phyloP scores from a whole-genome alignment of 2,888 invertebrate genomes.

The Therioaphis trifolii region DNA sequence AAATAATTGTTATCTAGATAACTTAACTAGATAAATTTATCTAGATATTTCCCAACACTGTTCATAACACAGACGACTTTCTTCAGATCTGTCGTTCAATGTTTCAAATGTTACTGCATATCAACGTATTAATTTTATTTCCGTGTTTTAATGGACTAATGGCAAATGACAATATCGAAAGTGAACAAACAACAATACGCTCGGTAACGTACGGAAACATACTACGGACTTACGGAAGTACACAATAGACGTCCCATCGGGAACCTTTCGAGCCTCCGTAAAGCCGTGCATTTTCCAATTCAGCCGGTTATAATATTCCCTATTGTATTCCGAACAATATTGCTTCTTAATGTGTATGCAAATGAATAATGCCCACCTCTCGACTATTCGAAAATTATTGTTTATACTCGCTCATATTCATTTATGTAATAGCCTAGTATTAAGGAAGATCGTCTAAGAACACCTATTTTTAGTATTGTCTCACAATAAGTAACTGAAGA shows the following conservation, averaged over 20 bases:
- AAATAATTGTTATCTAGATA: too few species aligned
- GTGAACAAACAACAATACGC: neutral
- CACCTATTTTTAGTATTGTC: neutral
- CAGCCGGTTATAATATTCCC: conserved; percentile 7
- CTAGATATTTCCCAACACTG: too few species aligned
- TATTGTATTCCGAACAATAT: conserved; percentile 25
- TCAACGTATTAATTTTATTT: neutral
- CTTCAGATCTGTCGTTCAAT: too few species aligned
- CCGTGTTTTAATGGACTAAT: neutral
- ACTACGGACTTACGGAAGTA: neutral
- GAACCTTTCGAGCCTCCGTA: neutral
- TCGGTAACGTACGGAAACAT: neutral
- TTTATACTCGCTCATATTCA: neutral
- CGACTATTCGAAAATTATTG: conserved; percentile 10
- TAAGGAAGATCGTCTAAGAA: too few species aligned
- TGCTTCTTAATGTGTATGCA: conserved; percentile 7
- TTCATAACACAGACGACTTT: too few species aligned
- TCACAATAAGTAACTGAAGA: neutral
- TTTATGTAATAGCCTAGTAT: neutral
- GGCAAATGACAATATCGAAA: neutral
- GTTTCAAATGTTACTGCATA: too few species aligned
- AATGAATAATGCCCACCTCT: neutral
- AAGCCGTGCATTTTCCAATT: neutral
- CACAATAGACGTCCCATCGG: neutral
- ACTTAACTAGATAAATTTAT: too few species aligned